Conservation (phyloP, 2,888 invertebrate genomes). For the Endotricha flammealis region DNA sequence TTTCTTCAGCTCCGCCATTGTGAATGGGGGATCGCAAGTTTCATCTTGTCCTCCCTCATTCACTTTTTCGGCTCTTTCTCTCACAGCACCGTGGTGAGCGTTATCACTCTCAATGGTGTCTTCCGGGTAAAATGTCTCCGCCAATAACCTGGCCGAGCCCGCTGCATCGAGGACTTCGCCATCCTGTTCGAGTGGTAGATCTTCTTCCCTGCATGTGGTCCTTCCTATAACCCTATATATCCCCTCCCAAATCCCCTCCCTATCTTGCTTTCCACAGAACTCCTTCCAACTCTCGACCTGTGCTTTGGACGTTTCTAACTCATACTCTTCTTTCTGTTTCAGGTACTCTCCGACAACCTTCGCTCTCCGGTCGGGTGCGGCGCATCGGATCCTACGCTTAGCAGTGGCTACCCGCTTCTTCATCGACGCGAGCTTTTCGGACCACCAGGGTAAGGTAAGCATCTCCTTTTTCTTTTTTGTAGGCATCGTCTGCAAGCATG, state of each 20-base stretch:
- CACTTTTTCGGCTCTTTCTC: neutral
- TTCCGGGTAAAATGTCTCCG: constrained; percentile 11
- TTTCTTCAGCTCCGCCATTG: neutral
- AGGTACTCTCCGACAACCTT: neutral
- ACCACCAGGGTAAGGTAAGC: no score
- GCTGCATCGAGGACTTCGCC: neutral
- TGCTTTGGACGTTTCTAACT: neutral
- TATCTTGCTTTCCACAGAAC: constrained; percentile 8
- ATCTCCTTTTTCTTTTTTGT: no score
- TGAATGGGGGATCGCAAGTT: constrained; percentile 1
- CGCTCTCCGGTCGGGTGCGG: constrained; percentile 10
- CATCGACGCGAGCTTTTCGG: no score
- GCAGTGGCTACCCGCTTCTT: constrained; percentile 14
- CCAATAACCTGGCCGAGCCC: constrained; percentile 9
- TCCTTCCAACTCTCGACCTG: constrained; percentile 5
- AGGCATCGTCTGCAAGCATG: no score
- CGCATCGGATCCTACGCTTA: constrained; percentile 16
- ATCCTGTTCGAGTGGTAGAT: constrained; percentile 4
- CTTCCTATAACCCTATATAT: constrained; percentile 13
- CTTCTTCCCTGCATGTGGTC: constrained; percentile 9
- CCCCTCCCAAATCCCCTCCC: constrained; percentile 9
- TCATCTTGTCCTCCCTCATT: neutral
- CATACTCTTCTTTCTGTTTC: neutral
- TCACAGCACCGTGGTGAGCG: neutral
- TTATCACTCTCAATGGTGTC: constrained; percentile 4